Evolutionary conservation across 2,888 invertebrate genomes (phyloP).

Genomic region (Strigamia transsilvanica): DNA sequence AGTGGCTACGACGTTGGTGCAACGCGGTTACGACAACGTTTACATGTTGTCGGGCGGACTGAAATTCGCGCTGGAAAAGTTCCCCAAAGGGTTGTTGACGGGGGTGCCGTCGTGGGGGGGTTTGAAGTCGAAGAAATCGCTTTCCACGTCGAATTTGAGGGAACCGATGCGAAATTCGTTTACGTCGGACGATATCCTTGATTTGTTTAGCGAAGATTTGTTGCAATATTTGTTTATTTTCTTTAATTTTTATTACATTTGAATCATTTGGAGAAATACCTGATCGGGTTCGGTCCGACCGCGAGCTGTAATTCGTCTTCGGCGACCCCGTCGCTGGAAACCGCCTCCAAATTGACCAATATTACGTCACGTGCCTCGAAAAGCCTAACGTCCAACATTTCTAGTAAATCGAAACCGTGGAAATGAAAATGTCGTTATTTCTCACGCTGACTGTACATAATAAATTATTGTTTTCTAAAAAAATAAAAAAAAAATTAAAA

Average conservation of each 20-base stretch:
- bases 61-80: slow-evolving; percentile 18
- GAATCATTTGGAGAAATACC: neutral
- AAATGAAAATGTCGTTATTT: neutral
- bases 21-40: slow-evolving; percentile 67
- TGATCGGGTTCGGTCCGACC: neutral
- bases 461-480: neutral
- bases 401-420: neutral
- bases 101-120: neutral
- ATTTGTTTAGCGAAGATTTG: neutral
- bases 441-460: neutral
- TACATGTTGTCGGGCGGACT: slow-evolving; percentile 67
- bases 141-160: neutral
- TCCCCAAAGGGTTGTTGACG: slow-evolving; percentile 24
- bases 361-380: neutral
- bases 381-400: neutral
- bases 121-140: neutral
- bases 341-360: neutral
- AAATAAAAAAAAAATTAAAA: neutral
- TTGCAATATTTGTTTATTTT: neutral
- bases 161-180: neutral
- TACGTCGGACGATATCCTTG: neutral
- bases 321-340: neutral
- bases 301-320: neutral
- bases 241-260: slow-evolving; percentile 17
- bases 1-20: slow-evolving; percentile 65